Percentiles rank a stretch among this genome's conserved stretches.
phyloP scores from a whole-genome alignment of 2,797 vertebrate species.

The Sebastes itinus region DNA sequence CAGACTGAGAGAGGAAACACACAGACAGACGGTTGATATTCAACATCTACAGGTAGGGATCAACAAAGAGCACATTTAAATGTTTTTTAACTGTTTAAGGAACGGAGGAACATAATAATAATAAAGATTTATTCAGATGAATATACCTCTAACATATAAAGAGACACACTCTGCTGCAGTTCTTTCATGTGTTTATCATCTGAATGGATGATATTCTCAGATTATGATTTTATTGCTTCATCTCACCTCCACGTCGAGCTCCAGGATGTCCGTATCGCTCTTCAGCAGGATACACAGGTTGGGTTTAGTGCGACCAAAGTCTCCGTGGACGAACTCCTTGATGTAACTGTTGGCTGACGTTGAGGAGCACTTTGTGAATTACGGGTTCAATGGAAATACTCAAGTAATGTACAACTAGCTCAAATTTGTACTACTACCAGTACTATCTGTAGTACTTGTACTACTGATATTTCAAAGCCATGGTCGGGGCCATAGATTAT shows the following conservation, averaged over 20 bases:
- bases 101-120: not conserved
- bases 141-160: not conserved
- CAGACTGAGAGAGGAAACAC: conserved; percentile 85
- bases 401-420: not conserved
- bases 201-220: not conserved
- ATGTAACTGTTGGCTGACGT: conserved; percentile 86
- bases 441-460: no score
- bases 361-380: conserved; percentile 71
- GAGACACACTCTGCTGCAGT: not conserved
- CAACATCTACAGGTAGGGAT: not conserved
- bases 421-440: no score
- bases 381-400: no score
- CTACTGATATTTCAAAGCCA: no score
- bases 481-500: no score
- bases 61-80: not conserved
- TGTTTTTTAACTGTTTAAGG: not conserved
- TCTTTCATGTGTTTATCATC: not conserved
- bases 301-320: conserved; percentile 96
- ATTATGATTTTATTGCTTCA: not conserved
- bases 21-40: not conserved
- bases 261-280: conserved; percentile 91
- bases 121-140: no score
- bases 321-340: conserved; percentile 97
- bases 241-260: conserved; percentile 95
- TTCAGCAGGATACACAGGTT: conserved; percentile 91